Evolutionary conservation across 2,113 vertebrate genomes (phyloP).

Genomic region (Microtus pennsylvanicus): DNA sequence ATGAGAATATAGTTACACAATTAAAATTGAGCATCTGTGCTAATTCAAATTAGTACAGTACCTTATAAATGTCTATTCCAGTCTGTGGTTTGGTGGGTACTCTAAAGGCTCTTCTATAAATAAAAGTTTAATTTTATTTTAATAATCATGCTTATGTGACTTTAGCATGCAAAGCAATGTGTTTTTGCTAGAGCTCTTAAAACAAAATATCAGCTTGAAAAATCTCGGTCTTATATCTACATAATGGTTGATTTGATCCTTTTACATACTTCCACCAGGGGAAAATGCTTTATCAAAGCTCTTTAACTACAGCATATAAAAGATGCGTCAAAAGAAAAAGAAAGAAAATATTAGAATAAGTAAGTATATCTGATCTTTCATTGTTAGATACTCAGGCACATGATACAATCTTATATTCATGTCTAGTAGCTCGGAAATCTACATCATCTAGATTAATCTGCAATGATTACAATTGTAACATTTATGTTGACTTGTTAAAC

Average conservation of each 20-base stretch:
- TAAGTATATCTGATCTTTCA: background rate
- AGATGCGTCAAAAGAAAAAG: background rate
- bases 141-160: background rate
- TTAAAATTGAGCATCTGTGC: background rate
- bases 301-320: background rate
- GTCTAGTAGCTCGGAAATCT: background rate
- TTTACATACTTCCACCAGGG: background rate
- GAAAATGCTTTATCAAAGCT: background rate
- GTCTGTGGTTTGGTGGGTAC: background rate
- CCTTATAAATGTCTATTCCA: background rate
- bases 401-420: background rate
- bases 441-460: background rate
- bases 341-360: background rate
- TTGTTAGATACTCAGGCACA: background rate
- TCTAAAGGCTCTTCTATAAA: background rate
- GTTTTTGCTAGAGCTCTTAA: background rate
- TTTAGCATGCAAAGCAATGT: background rate
- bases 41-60: background rate
- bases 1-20: background rate
- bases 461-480: background rate
- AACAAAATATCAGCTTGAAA: background rate
- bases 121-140: conserved; percentile 8
- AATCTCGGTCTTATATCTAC: background rate
- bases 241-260: background rate
- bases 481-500: background rate